Percentiles rank a stretch among this genome's conserved stretches.
These are phyloP conservation scores for Malurus splendens DNA, from an alignment of 2,797 vertebrate species.

Conservation along the genomic window DNA sequence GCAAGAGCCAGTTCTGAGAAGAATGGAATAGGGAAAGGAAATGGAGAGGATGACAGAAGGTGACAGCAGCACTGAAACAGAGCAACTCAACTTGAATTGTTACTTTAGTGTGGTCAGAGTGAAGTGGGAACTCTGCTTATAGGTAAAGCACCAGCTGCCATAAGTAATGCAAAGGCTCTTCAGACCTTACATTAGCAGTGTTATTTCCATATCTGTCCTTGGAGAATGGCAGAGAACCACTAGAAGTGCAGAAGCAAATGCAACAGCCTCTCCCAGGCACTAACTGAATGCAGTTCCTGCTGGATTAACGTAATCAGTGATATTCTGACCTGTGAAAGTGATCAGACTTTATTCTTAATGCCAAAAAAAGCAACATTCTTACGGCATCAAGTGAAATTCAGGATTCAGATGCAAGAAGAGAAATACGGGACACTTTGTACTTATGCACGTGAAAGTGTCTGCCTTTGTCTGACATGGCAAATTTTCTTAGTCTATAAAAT, in stretches of 20 bases:
- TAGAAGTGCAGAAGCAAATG: not conserved
- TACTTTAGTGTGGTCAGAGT: not conserved
- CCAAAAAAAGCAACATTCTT: not conserved
- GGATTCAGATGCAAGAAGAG: not conserved
- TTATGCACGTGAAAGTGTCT: not conserved
- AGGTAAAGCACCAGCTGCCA: not conserved
- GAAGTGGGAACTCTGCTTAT: not conserved
- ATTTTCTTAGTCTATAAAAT: not conserved
- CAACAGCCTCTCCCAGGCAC: not conserved
- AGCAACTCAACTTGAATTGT: not conserved
- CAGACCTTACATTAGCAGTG: not conserved
- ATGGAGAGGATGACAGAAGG: not conserved
- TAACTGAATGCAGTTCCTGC: not conserved
- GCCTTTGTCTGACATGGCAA: not conserved
- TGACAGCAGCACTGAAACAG: not conserved
- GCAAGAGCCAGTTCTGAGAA: not conserved
- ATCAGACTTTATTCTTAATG: not conserved
- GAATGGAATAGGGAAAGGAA: not conserved
- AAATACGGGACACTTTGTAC: not conserved
- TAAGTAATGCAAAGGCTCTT: not conserved
- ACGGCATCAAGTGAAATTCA: not conserved
- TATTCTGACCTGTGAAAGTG: not conserved
- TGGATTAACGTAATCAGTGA: not conserved
- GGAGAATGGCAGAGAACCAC: not conserved
- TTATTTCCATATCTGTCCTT: not conserved